Evolutionary conservation across 2,797 vertebrate genomes (phyloP).

Genomic region (Eulemur mongoz): DNA sequence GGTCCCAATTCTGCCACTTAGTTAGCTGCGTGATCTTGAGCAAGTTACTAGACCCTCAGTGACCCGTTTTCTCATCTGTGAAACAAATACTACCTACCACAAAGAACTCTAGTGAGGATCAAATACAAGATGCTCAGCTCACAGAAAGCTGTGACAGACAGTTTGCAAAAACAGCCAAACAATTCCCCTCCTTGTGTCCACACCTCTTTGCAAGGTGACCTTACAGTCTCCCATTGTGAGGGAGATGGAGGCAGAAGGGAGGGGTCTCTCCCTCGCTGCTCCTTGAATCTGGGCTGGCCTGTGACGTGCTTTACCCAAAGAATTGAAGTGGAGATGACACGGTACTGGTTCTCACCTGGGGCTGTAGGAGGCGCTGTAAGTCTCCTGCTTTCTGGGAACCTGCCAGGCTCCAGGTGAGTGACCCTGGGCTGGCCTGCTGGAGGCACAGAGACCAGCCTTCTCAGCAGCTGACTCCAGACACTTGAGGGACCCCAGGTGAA

Average conservation of each 20-base stretch:
- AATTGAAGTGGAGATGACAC: neutral
- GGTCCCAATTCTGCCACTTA: neutral
- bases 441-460: neutral
- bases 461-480: neutral
- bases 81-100: neutral
- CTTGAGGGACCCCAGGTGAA: neutral
- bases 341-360: neutral
- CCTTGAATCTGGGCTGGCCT: neutral
- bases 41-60: neutral
- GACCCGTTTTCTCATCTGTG: neutral
- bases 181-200: neutral
- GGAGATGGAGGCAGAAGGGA: too few species aligned
- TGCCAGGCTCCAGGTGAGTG: neutral
- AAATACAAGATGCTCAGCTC: too few species aligned
- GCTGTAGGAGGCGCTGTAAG: neutral
- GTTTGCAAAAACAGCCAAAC: neutral
- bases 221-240: neutral
- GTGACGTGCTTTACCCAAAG: neutral
- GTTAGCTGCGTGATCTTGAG: neutral
- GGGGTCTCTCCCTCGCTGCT: neutral
- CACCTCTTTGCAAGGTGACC: neutral
- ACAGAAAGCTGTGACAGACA: neutral
- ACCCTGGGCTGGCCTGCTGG: neutral
- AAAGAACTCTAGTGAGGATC: neutral
- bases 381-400: neutral